These are phyloP conservation scores for Philopotamus ludificatus DNA, from an alignment of 1,140 invertebrate species.

Conservation along the genomic window DNA sequence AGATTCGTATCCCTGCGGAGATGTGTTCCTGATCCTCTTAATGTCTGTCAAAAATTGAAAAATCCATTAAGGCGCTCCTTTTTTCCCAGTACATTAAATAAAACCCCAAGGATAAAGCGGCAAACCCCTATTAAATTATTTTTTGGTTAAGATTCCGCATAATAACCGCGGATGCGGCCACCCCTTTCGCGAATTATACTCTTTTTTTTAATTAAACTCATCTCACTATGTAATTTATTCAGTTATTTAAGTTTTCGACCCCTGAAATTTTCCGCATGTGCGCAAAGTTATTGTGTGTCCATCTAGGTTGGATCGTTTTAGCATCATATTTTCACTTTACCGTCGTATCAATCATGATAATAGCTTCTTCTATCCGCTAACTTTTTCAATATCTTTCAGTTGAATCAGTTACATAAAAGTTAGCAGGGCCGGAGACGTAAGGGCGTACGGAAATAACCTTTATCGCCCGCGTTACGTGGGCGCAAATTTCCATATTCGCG, in stretches of 20 bases:
- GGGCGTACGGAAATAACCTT: background rate
- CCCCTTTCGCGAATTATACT: too few species aligned
- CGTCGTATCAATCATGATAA: constrained; percentile 27
- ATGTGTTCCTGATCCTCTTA: constrained; percentile 16
- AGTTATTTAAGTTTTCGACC: too few species aligned
- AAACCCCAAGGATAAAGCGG: too few species aligned
- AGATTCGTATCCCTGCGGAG: background rate
- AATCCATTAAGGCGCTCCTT: constrained; percentile 24
- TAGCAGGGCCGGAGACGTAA: too few species aligned
- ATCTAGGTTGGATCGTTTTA: too few species aligned
- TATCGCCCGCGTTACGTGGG: background rate
- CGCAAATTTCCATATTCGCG: background rate
- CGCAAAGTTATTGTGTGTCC: background rate
- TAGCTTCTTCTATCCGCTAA: constrained; percentile 17
- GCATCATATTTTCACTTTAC: constrained; percentile 7
- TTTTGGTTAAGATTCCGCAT: too few species aligned
- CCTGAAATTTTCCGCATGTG: background rate
- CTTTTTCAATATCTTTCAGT: constrained; percentile 27
- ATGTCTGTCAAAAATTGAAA: constrained; percentile 25
- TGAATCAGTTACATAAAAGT: constrained; percentile 15
- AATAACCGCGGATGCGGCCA: too few species aligned
- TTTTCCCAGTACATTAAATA: too few species aligned
- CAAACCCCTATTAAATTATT: too few species aligned
- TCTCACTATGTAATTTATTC: too few species aligned
- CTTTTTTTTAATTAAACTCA: too few species aligned